Percentiles rank a stretch among this genome's conserved stretches.
Conservation (phyloP, 2,888 invertebrate genomes). For the Rutpela maculata region DNA sequence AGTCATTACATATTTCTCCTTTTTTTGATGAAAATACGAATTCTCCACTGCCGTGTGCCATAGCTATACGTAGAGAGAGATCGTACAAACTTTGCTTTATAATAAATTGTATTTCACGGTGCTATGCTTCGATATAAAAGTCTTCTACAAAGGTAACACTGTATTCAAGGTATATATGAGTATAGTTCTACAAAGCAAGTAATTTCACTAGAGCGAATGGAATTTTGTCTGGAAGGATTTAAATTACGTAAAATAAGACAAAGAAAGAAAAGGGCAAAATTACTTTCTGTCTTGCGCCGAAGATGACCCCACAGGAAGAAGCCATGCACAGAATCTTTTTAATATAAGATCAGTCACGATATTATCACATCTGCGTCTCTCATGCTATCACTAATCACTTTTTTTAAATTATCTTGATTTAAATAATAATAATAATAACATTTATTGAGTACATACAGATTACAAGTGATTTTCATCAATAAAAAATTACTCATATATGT, state of each 20-base stretch:
- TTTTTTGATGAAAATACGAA: neutral
- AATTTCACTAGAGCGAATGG: neutral
- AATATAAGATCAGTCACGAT: too few species aligned
- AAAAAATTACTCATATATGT: too few species aligned
- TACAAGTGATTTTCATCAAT: too few species aligned
- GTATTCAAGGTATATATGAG: neutral
- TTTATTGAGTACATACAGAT: too few species aligned
- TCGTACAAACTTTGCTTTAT: constrained; percentile 13
- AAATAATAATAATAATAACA: too few species aligned
- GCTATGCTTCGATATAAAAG: constrained; percentile 5
- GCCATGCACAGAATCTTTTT: too few species aligned
- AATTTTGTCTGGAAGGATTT: neutral
- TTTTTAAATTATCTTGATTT: too few species aligned
- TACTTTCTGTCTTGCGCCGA: too few species aligned
- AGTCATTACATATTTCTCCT: constrained; percentile 7
- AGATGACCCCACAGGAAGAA: too few species aligned
- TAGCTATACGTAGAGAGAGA: neutral
- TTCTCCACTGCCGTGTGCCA: neutral
- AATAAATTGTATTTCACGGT: constrained; percentile 24
- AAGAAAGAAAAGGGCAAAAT: too few species aligned
- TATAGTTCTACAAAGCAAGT: neutral
- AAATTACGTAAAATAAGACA: neutral
- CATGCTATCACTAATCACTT: too few species aligned
- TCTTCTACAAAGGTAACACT: constrained; percentile 1
- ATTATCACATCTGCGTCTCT: too few species aligned